These are phyloP conservation scores for Holotrichia oblita DNA, from an alignment of 1,140 invertebrate species.

Conservation along the genomic window DNA sequence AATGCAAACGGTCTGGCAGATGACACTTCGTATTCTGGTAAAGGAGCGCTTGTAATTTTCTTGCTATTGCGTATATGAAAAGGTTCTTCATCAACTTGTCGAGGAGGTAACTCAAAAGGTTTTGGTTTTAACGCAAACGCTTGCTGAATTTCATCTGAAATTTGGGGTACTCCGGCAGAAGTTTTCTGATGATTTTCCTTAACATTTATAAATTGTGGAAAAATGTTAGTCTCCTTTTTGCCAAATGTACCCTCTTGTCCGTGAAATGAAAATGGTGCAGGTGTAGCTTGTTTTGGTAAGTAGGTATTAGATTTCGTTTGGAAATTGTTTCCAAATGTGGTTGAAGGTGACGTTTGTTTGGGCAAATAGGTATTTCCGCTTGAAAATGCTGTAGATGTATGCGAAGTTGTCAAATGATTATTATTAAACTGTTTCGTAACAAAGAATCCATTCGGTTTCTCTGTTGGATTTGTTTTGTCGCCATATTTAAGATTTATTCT, in stretches of 20 bases:
- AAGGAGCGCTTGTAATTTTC: background rate
- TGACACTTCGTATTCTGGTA: slow-evolving; percentile 49
- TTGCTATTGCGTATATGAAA: background rate
- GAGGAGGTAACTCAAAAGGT: slow-evolving; percentile 54
- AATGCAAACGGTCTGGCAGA: slow-evolving; percentile 55
- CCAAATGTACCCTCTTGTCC: background rate
- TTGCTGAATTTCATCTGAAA: background rate
- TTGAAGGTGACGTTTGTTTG: slow-evolving; percentile 26
- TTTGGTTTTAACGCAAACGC: slow-evolving; percentile 48
- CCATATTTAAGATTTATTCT: slow-evolving; percentile 12
- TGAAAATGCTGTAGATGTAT: background rate
- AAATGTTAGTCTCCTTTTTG: background rate
- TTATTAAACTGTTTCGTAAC: slow-evolving; percentile 1
- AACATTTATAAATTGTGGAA: background rate
- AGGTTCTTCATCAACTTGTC: slow-evolving; percentile 41
- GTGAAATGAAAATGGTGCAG: background rate
- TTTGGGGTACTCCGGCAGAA: slow-evolving; percentile 9
- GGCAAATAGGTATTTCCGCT: slow-evolving; percentile 40
- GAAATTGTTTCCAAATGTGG: background rate
- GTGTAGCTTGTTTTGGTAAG: background rate
- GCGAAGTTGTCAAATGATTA: background rate
- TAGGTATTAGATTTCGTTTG: slow-evolving; percentile 4
- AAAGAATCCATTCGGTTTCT: slow-evolving; percentile 22
- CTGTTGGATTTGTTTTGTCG: background rate
- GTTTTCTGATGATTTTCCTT: background rate